These are phyloP conservation scores for Osmoderma eremita DNA, from an alignment of 2,888 invertebrate species.

Conservation along the genomic window DNA sequence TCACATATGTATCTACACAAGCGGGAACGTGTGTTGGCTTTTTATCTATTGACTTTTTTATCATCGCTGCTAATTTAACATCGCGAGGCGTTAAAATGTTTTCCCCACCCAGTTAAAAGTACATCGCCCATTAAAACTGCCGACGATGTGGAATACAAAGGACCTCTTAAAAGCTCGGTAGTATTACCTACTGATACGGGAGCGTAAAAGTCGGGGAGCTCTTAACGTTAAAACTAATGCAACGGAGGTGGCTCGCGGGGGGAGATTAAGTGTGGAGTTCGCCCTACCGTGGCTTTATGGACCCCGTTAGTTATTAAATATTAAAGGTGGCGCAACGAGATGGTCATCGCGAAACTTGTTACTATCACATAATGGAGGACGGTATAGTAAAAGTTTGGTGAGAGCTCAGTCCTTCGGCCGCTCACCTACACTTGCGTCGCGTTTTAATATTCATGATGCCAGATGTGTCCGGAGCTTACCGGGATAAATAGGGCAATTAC, in stretches of 20 bases:
- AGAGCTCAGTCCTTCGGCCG: conserved; percentile 12
- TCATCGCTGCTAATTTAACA: too few species aligned
- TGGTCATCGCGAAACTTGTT: conserved; percentile 36
- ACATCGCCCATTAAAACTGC: conserved; percentile 18
- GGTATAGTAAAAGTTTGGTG: conserved; percentile 26
- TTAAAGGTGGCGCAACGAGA: conserved; percentile 33
- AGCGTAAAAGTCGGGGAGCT: conserved; percentile 29
- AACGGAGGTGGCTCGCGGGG: conserved; percentile 20
- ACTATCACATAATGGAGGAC: conserved; percentile 35
- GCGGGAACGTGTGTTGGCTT: too few species aligned
- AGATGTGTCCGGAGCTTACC: conserved; percentile 49
- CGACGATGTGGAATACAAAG: conserved; percentile 12
- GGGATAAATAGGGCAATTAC: conserved; percentile 50
- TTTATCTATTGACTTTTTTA: too few species aligned
- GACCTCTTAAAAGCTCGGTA: conserved; percentile 6
- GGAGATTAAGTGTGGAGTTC: conserved; percentile 27
- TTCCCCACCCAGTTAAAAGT: conserved; percentile 2
- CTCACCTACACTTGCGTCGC: conserved; percentile 23
- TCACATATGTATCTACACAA: too few species aligned
- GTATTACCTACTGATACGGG: conserved; percentile 1
- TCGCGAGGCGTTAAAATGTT: background rate
- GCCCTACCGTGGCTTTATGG: conserved; percentile 27
- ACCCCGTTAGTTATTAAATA: conserved; percentile 31
- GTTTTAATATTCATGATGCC: conserved; percentile 51
- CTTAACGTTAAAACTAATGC: conserved; percentile 36